These are phyloP conservation scores for Pelvicachromis taeniatus DNA, from an alignment of 2,113 vertebrate genomes.

Conservation along the genomic window DNA sequence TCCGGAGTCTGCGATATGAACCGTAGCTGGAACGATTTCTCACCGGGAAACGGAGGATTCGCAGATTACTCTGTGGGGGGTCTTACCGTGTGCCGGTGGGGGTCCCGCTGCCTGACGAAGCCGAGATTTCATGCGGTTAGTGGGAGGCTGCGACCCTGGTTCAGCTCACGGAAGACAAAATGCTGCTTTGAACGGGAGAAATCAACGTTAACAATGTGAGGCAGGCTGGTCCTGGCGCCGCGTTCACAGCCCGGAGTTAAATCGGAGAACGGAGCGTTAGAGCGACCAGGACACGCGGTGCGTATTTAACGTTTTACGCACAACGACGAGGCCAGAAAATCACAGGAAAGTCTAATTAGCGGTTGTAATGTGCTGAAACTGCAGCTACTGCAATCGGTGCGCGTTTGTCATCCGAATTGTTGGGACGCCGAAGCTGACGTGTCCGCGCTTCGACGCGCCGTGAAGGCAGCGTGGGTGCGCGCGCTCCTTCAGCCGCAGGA, in stretches of 20 bases:
- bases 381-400: rapidly evolving
- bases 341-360: rapidly evolving
- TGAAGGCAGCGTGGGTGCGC: background rate
- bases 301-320: rapidly evolving
- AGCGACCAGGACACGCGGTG: background rate
- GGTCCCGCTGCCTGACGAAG: background rate
- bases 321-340: rapidly evolving
- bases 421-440: rapidly evolving
- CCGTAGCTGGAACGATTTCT: background rate
- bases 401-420: rapidly evolving
- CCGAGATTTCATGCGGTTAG: slow-evolving; percentile 1
- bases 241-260: background rate
- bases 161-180: slow-evolving; percentile 43
- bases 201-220: slow-evolving; percentile 58
- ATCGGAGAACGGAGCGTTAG: rapidly evolving
- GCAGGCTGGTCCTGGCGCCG: slow-evolving; percentile 24
- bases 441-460: rapidly evolving
- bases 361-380: rapidly evolving
- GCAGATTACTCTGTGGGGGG: background rate
- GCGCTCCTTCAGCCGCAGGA: background rate
- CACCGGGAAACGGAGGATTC: background rate
- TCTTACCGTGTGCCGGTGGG: slow-evolving; percentile 17
- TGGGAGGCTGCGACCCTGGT: slow-evolving; percentile 3
- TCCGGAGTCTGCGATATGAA: background rate
- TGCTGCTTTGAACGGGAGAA: slow-evolving; percentile 24